Percentiles rank a stretch among this genome's conserved stretches.
phyloP scores from a whole-genome alignment of 2,888 invertebrate species.

The Chrysomela aeneicollis region DNA sequence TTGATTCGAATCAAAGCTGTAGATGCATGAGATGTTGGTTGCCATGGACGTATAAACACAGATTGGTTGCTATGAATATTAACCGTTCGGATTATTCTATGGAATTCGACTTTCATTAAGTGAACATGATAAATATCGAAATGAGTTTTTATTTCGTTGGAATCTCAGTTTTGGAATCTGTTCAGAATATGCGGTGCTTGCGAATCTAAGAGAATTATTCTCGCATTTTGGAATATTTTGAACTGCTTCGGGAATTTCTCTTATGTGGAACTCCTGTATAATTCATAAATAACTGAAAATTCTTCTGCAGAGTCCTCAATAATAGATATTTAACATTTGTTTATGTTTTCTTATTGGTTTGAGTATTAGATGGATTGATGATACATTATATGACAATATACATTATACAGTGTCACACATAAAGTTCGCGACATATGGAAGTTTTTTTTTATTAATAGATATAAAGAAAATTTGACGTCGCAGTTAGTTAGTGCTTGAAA shows the following conservation, averaged over 20 bases:
- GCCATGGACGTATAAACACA: no score
- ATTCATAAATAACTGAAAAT: not conserved
- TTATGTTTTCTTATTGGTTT: no score
- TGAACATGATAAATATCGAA: not conserved
- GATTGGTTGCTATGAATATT: constrained; percentile 2
- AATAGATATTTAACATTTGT: not conserved
- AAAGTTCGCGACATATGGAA: no score
- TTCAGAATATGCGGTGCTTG: not conserved
- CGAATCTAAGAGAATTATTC: not conserved
- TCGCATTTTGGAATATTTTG: not conserved
- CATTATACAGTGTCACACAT: no score
- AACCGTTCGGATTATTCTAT: not conserved
- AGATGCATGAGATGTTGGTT: not conserved
- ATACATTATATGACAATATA: no score
- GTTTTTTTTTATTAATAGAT: no score
- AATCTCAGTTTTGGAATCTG: no score
- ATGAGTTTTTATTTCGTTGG: not conserved
- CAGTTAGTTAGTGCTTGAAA: no score
- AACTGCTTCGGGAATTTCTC: not conserved
- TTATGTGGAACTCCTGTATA: not conserved
- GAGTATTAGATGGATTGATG: no score
- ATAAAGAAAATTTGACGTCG: no score
- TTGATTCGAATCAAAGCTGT: not conserved
- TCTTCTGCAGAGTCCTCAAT: no score
- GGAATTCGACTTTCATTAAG: not conserved